Conservation (phyloP, 2,797 vertebrate genomes). For the Alosa sapidissima region DNA sequence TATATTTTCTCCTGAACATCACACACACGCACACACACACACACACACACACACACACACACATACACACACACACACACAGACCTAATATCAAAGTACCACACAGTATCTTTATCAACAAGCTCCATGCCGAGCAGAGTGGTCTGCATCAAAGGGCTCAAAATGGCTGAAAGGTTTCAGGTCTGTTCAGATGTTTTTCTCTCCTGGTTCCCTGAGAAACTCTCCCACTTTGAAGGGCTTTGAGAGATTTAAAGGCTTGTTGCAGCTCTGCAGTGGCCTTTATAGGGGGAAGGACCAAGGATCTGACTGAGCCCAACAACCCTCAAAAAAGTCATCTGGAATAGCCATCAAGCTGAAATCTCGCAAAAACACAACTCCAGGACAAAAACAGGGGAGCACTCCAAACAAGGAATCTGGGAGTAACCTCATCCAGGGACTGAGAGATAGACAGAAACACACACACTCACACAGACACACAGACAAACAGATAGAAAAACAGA, state of each 20-base stretch:
- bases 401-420: constrained; percentile 1
- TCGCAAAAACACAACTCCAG: neutral
- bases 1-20: neutral
- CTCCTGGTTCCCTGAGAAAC: neutral
- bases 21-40: neutral
- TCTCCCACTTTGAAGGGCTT: neutral
- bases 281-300: neutral
- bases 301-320: constrained; percentile 38
- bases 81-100: neutral
- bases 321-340: constrained; percentile 53
- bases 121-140: neutral
- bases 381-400: constrained; percentile 11
- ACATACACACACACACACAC: too few relatives aligned
- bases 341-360: constrained; percentile 35
- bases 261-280: neutral
- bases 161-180: neutral
- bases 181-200: neutral
- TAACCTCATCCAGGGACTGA: constrained; percentile 6
- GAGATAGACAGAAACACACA: neutral
- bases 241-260: neutral
- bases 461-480: neutral
- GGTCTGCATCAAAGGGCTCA: neutral
- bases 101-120: constrained; percentile 9
- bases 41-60: too few relatives aligned
- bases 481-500: neutral